A percentile compares a stretch with the other conserved stretches of the same genome.
phyloP scores from a whole-genome alignment of 2,888 invertebrate species.

The Strigamia transsilvanica region DNA sequence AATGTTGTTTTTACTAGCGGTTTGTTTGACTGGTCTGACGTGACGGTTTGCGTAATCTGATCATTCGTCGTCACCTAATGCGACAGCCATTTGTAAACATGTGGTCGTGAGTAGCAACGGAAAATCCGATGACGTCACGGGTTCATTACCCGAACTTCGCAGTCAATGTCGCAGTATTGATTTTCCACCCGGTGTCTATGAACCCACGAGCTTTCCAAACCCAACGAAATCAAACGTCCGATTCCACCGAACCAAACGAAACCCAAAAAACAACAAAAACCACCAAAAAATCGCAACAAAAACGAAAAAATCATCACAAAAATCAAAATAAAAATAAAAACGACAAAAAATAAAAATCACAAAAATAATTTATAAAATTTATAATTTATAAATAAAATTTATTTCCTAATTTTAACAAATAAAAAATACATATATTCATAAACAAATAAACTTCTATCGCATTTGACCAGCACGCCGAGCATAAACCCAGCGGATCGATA shows the following conservation, averaged over 20 bases:
- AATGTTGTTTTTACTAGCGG: too few relatives aligned
- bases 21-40: too few relatives aligned
- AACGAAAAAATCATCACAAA: background rate
- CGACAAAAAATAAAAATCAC: background rate
- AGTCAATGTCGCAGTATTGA: conserved; percentile 36
- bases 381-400: background rate
- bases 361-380: background rate
- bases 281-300: background rate
- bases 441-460: background rate
- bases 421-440: background rate
- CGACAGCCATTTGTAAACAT: conserved; percentile 9
- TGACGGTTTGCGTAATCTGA: too few relatives aligned
- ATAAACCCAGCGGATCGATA: background rate
- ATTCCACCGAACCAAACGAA: background rate
- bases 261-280: background rate
- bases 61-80: too few relatives aligned
- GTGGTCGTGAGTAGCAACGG: background rate
- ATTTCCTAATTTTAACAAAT: background rate
- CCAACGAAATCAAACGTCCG: background rate
- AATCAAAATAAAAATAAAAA: background rate
- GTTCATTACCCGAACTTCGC: conserved; percentile 36
- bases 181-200: conserved; percentile 7
- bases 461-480: background rate
- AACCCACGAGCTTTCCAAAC: background rate
- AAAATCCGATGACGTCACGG: conserved; percentile 16